Percentiles rank a stretch among this genome's conserved stretches.
phyloP scores from a whole-genome alignment of 2,888 invertebrate species.

The Xanthorhoe spadicearia region DNA sequence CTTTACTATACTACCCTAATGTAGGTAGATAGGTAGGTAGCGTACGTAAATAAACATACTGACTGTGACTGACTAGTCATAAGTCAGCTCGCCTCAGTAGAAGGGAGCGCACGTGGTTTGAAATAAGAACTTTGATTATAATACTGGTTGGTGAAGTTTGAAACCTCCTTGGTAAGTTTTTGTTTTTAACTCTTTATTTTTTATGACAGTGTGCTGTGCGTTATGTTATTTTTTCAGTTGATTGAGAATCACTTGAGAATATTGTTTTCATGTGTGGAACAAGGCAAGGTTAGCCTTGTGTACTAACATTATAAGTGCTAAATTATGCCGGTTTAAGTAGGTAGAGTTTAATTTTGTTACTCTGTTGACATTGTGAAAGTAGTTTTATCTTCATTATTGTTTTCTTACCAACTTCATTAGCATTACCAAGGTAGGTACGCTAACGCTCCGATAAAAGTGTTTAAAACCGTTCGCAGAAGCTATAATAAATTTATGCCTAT shows the following conservation, averaged over 20 bases:
- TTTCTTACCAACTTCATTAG: too few relatives aligned
- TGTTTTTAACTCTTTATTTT: background rate
- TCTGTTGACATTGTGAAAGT: too few relatives aligned
- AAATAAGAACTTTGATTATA: conserved; percentile 9
- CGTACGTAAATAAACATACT: conserved; percentile 22
- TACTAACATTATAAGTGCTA: background rate
- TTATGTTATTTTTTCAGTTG: background rate
- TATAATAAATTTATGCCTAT: too few relatives aligned
- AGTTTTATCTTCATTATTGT: too few relatives aligned
- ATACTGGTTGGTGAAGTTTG: conserved; percentile 19
- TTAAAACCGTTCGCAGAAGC: too few relatives aligned
- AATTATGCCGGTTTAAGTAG: background rate
- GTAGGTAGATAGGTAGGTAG: too few relatives aligned
- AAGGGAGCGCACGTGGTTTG: conserved; percentile 26
- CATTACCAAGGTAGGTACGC: too few relatives aligned
- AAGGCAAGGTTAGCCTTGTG: conserved; percentile 7
- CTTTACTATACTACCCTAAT: conserved; percentile 7
- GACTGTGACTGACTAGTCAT: too few relatives aligned
- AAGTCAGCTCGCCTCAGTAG: conserved; percentile 26
- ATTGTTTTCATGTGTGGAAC: background rate
- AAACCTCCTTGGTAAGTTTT: conserved; percentile 25
- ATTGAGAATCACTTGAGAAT: background rate
- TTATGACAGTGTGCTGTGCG: background rate
- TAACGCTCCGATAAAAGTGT: too few relatives aligned
- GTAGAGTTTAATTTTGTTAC: too few relatives aligned